Evolutionary conservation across 2,888 invertebrate genomes (phyloP).

Genomic region (Periphyllus acericola): DNA sequence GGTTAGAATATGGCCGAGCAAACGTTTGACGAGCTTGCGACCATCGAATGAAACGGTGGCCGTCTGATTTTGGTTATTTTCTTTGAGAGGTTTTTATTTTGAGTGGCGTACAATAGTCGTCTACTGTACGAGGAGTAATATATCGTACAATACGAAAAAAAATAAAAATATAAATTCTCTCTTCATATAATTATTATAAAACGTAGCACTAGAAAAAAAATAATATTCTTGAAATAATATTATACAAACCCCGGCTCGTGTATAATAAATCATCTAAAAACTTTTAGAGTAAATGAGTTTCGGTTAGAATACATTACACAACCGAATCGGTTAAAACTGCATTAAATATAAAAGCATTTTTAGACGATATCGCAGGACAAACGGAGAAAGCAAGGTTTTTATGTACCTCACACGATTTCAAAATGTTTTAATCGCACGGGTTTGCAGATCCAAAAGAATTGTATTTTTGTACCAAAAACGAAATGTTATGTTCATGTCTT

Average conservation of each 20-base stretch:
- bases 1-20: too few relatives aligned
- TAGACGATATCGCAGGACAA: too few relatives aligned
- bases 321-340: not conserved
- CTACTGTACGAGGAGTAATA: not conserved
- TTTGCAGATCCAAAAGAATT: too few relatives aligned
- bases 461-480: too few relatives aligned
- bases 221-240: not conserved
- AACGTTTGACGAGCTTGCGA: too few relatives aligned
- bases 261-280: not conserved
- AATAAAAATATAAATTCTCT: not conserved
- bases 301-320: not conserved
- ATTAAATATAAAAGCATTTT: slow-evolving; percentile 5
- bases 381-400: too few relatives aligned
- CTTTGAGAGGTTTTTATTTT: too few relatives aligned
- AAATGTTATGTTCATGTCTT: too few relatives aligned
- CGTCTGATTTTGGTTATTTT: too few relatives aligned
- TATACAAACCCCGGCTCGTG: not conserved
- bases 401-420: too few relatives aligned
- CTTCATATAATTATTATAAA: not conserved
- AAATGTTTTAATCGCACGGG: too few relatives aligned
- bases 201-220: not conserved
- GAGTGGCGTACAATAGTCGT: not conserved
- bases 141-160: not conserved
- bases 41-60: too few relatives aligned
- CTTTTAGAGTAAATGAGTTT: not conserved